These are phyloP conservation scores for Gari tellinella DNA, from an alignment of 2,888 invertebrate species.

Conservation along the genomic window DNA sequence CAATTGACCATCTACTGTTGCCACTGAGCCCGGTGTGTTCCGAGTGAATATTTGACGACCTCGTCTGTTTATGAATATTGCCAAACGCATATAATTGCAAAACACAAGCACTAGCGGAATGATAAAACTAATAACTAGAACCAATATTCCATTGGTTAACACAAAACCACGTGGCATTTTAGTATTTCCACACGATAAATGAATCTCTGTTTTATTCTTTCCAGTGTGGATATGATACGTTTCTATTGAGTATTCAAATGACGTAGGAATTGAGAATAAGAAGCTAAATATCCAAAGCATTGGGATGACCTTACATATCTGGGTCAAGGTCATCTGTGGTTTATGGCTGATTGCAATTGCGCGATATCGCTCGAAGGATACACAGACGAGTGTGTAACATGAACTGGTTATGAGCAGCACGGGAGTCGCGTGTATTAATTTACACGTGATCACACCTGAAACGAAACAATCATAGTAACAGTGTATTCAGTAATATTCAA, in stretches of 20 bases:
- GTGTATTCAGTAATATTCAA: no score
- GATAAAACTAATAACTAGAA: no score
- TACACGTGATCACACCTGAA: slow-evolving; percentile 57
- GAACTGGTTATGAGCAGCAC: slow-evolving; percentile 68
- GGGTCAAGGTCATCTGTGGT: slow-evolving; percentile 35
- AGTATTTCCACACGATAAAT: no score
- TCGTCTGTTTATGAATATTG: slow-evolving; percentile 34
- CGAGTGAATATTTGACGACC: slow-evolving; percentile 13
- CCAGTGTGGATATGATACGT: no score
- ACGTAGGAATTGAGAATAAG: slow-evolving; percentile 48
- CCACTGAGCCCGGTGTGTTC: no score
- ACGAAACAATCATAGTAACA: no score
- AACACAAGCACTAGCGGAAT: slow-evolving; percentile 55
- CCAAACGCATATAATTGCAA: slow-evolving; percentile 46
- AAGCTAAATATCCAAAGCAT: slow-evolving; percentile 48
- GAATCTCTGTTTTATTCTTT: no score
- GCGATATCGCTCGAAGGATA: slow-evolving; percentile 67
- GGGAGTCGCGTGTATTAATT: slow-evolving; percentile 63
- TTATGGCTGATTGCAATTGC: slow-evolving; percentile 49
- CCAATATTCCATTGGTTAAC: no score
- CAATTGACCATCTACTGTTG: neutral
- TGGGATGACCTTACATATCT: slow-evolving; percentile 40
- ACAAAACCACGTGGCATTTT: no score
- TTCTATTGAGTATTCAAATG: slow-evolving; percentile 52
- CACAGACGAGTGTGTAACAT: slow-evolving; percentile 67